Base-by-base conservation (phyloP, 2,797 vertebrate genomes). In the Arctocebus calabarensis region DNA sequence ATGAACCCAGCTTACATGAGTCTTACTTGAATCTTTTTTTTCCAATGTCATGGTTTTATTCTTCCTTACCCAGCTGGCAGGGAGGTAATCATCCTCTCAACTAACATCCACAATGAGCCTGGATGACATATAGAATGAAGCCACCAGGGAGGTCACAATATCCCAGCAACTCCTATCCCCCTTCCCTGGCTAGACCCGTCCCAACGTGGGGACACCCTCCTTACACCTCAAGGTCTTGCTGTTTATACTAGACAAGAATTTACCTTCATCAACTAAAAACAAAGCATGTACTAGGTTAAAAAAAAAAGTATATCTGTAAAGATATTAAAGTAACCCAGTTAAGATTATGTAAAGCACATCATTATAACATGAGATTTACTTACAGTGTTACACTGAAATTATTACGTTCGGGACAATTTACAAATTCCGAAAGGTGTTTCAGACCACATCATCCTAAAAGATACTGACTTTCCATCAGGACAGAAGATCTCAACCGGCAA, bases 361-460 rank as follows among this genome's bases (percentile, higher is more conserved):
- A 64, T 45, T 59, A 64, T 32, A 84, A 81, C 9, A 5, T 19
- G 74, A 59, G 70, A 91, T 64, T 45, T 94, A 88, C 59, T 86
- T 16, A 8, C 10, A 71, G 1, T 45, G 37, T 34, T 73, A 62
- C 66, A 70, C 1, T 57, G 32, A 89, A 89, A 91, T 70, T 48
- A 78, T 78, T 85, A 37, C 3, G 34, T 45, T 91, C 20, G 40
- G 17, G 66, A 89, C 45, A 96, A 64, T 1, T 27, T 68, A 37
- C 20, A 87, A 61, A 88, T 77, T 94, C 73, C 74, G 20, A 88
- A 92, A 66, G 34, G 3, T 40, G 45, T 34, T 94, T 83, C 59
- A 59, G 22, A 73, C 4, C 27, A 59, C 37, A 14, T 12, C 17
- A 64, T 85, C 52, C 84, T 57, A 84, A 79, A 83, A 61, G 68